Evolutionary conservation across 2,888 invertebrate genomes (phyloP), one percentile per base, ranked within the genome.

Genomic region (Malacosoma neustria): DNA sequence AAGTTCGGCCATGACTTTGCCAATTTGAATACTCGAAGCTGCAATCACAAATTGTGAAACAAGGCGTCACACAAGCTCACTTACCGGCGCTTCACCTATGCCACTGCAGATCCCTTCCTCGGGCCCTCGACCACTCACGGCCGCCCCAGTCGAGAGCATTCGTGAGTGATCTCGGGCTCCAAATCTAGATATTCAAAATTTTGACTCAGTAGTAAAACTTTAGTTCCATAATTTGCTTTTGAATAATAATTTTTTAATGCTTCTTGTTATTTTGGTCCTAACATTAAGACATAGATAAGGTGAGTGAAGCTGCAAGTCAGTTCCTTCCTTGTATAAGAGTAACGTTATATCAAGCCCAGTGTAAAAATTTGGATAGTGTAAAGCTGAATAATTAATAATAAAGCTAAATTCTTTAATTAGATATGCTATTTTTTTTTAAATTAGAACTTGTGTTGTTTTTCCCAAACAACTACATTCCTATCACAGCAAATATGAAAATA

Each of bases 1-100:
- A 98, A 89, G 64, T 98, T 98, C 71, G 97, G 97, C 98, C 98
- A 98, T 56, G 98, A 98, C 87, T 98, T 98, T 68, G 98, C 98
- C 87, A 98, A 89, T 90, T 98, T 98, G 90, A 98, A 98, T 72
- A 98, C 98, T 89, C 98, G 93, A 80, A 98, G 90, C 98, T 98
- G 88, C 58, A 89, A 89, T 68, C 79, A 75, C 73, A 85, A 84
- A 85, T 84, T 81, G 85, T 84, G 82, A 82, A 79, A 84, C 75
- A 73, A 85, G 76, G 82, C 85, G 84, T 85, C 85, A 84, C 84
- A 82, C 81, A 81, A 84, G 84, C 82, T 82, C 79, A 72, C 69
- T 81, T 72, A 76, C 79, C 84, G 84, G 84, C 84, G 84, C 84
- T 77, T 85, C 84, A 85, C 84, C 84, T 82, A 85, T 82, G 84